Evolutionary conservation across 2,797 vertebrate species (phyloP).

Genomic region (Acipenser ruthenus): DNA sequence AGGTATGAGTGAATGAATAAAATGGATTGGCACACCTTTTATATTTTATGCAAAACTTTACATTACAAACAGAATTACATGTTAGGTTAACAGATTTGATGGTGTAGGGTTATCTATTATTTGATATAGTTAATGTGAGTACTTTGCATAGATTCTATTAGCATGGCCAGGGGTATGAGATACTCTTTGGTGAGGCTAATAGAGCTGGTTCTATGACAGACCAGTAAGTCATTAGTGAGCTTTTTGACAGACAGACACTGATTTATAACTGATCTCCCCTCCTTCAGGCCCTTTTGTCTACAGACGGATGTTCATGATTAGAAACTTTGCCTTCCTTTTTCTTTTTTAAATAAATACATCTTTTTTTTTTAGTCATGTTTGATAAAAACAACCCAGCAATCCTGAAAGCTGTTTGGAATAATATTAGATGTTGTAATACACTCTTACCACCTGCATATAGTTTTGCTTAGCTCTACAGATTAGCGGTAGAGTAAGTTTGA

Average conservation of each 20-base stretch:
- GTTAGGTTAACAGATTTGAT: conserved; percentile 21
- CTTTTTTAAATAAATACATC: conserved; percentile 29
- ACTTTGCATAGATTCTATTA: conserved; percentile 38
- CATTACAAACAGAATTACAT: conserved; percentile 18
- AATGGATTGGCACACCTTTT: conserved; percentile 4
- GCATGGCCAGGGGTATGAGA: conserved; percentile 40
- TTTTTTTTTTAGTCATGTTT: conserved; percentile 32
- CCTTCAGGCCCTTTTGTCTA: conserved; percentile 55
- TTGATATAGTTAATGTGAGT: conserved; percentile 30
- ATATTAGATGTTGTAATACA: background rate
- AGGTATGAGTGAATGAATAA: conserved; percentile 12
- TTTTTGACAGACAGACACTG: conserved; percentile 63
- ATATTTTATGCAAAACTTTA: background rate
- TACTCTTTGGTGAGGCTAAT: conserved; percentile 52
- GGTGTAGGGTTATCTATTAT: conserved; percentile 23
- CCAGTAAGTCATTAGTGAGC: conserved; percentile 59
- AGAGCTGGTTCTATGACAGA: conserved; percentile 56
- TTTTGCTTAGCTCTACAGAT: background rate
- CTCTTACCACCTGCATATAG: background rate
- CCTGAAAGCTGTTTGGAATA: background rate
- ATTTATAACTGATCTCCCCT: conserved; percentile 62
- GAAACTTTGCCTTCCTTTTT: conserved; percentile 51
- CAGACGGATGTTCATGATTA: conserved; percentile 70
- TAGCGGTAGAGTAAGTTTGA: background rate
- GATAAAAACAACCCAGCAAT: background rate